Evolutionary conservation across 2,888 invertebrate genomes (phyloP).

Genomic region (Drosophila lacicola): DNA sequence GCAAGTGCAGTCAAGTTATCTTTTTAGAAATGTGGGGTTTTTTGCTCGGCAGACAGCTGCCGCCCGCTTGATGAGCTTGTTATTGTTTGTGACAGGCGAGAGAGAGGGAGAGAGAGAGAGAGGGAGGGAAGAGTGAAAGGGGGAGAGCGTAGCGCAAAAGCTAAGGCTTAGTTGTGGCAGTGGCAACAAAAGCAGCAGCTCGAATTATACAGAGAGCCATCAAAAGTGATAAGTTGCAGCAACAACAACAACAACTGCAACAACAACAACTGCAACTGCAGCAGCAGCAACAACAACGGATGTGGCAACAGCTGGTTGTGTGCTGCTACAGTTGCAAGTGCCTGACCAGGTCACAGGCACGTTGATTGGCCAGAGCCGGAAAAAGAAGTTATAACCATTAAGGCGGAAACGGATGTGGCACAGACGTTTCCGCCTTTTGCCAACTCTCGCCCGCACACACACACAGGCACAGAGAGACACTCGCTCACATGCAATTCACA

Average conservation of each 20-base stretch:
- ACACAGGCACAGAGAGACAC: slow-evolving; percentile 8
- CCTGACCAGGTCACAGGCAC: slow-evolving; percentile 57
- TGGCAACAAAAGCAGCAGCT: slow-evolving; percentile 45
- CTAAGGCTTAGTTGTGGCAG: slow-evolving; percentile 27
- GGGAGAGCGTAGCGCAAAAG: slow-evolving; percentile 11
- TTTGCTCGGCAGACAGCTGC: slow-evolving; percentile 27
- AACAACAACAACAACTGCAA: slow-evolving; percentile 17
- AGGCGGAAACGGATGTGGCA: slow-evolving; percentile 76
- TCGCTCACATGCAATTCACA: slow-evolving; percentile 51
- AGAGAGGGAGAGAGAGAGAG: background rate
- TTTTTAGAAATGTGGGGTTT: slow-evolving; percentile 27
- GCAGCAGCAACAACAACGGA: slow-evolving; percentile 14
- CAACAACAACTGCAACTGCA: slow-evolving; percentile 4
- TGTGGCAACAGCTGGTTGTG: slow-evolving; percentile 54
- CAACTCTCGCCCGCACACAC: slow-evolving; percentile 35
- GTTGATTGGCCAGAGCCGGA: slow-evolving; percentile 73
- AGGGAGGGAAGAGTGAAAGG: background rate
- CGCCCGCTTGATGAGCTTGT: slow-evolving; percentile 34
- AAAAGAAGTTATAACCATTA: slow-evolving; percentile 76
- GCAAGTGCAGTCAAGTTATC: slow-evolving; percentile 30
- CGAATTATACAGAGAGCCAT: slow-evolving; percentile 35
- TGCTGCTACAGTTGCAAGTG: slow-evolving; percentile 32
- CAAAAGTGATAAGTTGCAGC: slow-evolving; percentile 59
- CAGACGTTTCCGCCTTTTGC: slow-evolving; percentile 68
- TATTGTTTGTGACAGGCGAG: slow-evolving; percentile 50